A percentile compares a stretch with the other conserved stretches of the same genome.
phyloP scores from a whole-genome alignment of 2,797 vertebrate species.

The Spea hammondii region DNA sequence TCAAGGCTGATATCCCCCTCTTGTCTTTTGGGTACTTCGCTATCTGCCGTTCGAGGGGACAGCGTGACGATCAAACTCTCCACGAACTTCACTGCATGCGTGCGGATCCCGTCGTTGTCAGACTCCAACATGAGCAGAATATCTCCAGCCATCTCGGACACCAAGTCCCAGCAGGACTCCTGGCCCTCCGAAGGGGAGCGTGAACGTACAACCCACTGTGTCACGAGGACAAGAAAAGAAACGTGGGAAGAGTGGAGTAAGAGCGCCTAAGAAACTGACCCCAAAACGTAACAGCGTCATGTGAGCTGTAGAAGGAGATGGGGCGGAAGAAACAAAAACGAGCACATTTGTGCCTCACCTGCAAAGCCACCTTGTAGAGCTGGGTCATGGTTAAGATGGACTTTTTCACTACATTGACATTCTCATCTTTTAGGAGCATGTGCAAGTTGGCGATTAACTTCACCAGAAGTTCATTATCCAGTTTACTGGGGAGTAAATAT shows the following conservation, averaged over 20 bases:
- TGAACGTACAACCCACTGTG: conserved; percentile 87
- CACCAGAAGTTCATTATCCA: conserved; percentile 88
- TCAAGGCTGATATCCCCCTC: conserved; percentile 91
- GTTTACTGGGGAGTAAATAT: conserved; percentile 70
- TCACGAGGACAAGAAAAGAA: background rate
- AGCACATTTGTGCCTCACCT: conserved; percentile 66
- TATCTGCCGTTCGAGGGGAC: conserved; percentile 81
- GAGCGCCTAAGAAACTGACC: too few species aligned
- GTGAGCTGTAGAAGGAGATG: background rate
- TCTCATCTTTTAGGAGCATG: conserved; percentile 89
- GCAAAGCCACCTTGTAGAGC: conserved; percentile 87
- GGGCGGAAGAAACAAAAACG: too few species aligned
- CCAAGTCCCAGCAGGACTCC: conserved; percentile 93
- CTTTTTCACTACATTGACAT: conserved; percentile 93
- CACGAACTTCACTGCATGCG: conserved; percentile 93
- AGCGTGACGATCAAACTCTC: conserved; percentile 90
- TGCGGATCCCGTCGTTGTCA: conserved; percentile 92
- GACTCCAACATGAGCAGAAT: conserved; percentile 86
- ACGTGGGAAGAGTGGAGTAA: background rate
- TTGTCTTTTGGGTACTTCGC: conserved; percentile 84
- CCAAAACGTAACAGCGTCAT: too few species aligned
- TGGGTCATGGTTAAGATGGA: conserved; percentile 93
- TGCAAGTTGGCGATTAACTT: conserved; percentile 91
- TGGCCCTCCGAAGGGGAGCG: conserved; percentile 81
- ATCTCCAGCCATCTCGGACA: conserved; percentile 86